These are phyloP conservation scores for Octomys mimax DNA, from an alignment of 2,797 vertebrate genomes.

Conservation along the genomic window DNA sequence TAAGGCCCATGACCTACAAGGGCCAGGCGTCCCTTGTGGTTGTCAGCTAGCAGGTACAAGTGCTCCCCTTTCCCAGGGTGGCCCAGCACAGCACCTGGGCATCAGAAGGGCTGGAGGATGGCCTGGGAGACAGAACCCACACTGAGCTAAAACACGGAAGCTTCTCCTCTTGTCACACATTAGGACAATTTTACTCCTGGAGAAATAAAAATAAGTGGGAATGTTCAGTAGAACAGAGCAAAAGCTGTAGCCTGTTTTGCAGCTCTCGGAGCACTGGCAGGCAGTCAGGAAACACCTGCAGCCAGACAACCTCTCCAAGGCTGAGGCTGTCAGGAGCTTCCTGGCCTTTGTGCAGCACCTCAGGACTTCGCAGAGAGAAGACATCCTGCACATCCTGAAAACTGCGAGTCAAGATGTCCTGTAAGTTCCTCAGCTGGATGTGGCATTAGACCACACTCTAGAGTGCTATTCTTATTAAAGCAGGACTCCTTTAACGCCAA, in stretches of 20 bases:
- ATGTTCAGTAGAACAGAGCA: neutral
- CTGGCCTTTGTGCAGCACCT: slow-evolving; percentile 94
- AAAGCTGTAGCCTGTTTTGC: slow-evolving; percentile 72
- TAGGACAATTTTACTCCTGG: neutral
- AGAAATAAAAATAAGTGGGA: neutral
- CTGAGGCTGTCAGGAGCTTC: slow-evolving; percentile 93
- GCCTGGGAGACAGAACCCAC: neutral
- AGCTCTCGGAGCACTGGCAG: slow-evolving; percentile 96
- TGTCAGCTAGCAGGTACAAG: neutral
- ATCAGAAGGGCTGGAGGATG: neutral
- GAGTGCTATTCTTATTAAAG: neutral
- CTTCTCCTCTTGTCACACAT: neutral
- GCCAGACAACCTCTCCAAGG: slow-evolving; percentile 93
- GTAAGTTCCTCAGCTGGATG: slow-evolving; percentile 88
- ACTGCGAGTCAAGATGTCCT: slow-evolving; percentile 93
- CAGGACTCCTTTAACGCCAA: neutral
- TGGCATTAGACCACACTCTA: neutral
- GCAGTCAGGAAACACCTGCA: slow-evolving; percentile 91
- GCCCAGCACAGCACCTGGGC: neutral
- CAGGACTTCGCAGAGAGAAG: slow-evolving; percentile 93
- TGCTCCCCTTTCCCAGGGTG: fast-evolving
- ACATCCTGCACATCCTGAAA: slow-evolving; percentile 94
- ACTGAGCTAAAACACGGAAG: neutral
- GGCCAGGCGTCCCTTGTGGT: neutral
- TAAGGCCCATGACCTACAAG: neutral